Evolutionary conservation across 1,140 invertebrate species (phyloP).

Genomic region (Nebria ingens): DNA sequence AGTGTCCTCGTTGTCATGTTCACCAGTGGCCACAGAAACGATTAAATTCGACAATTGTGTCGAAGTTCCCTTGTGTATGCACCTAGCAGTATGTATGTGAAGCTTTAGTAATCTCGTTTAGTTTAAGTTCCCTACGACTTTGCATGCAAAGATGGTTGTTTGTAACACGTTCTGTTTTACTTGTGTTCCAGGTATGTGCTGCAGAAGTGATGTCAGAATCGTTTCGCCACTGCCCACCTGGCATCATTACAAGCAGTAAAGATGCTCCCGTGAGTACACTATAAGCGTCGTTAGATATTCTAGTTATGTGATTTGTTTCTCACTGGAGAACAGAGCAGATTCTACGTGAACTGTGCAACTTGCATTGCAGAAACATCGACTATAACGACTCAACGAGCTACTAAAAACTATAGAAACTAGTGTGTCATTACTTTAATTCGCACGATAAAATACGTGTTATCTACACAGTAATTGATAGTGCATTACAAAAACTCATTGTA

Average conservation of each 20-base stretch:
- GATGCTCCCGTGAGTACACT: background rate
- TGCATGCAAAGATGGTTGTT: slow-evolving; percentile 2
- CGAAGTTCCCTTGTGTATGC: background rate
- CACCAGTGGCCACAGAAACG: background rate
- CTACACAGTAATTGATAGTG: background rate
- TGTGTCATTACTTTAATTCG: background rate
- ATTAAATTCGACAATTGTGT: slow-evolving; percentile 1
- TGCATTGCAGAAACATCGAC: no score
- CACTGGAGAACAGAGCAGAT: background rate
- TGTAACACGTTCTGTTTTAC: background rate
- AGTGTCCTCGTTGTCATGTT: no score
- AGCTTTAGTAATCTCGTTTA: background rate
- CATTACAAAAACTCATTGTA: no score
- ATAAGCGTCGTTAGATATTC: slow-evolving; percentile 3
- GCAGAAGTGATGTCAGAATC: background rate
- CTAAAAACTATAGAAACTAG: background rate
- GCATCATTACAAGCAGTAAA: background rate
- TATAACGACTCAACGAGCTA: background rate
- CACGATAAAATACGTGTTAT: no score
- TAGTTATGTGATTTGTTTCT: slow-evolving; percentile 1
- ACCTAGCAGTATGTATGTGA: background rate
- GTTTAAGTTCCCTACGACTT: background rate
- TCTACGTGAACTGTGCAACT: background rate
- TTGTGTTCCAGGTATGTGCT: slow-evolving; percentile 1
- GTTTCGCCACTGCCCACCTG: background rate